Evolutionary conservation across 2,797 vertebrate species (phyloP), one percentile per base, ranked within the genome.

Genomic region (Rhabdophis nuchalis): DNA sequence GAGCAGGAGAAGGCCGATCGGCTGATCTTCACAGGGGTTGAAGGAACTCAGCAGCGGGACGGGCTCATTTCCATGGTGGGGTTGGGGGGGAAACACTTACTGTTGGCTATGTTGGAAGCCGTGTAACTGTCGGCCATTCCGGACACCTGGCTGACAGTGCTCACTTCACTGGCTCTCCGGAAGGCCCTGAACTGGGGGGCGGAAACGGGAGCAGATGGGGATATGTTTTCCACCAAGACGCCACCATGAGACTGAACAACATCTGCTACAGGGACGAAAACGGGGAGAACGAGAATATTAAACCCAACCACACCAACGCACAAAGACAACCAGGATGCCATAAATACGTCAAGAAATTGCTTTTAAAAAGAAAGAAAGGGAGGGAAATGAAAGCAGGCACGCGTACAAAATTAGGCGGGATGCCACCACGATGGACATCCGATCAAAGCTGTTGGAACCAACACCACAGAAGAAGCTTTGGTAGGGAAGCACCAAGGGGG

Each of bases 81-180:
- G 46, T 2, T 41, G 68, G 32, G 89, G 91, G 92, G 57, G 92
- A 92, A 46, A 96, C 97, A 99, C 99, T 99, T 98, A 99, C 99
- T 99, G 98, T 99, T 98, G 97, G 98, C 98, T 97, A 99, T 98
- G 98, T 98, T 98, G 98, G 98, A 98, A 94, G 98, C 98, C 92
- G 98, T 99, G 98, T 98, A 99, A 98, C 98, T 99, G 98, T 99
- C 99, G 91, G 98, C 99, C 98, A 99, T 98, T 98, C 99, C 99
- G 90, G 99, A 99, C 97, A 99, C 98, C 98, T 99, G 99, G 98
- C 99, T 99, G 98, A 99, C 98, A 97, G 99, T 99, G 98, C 99
- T 99, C 98, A 98, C 98, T 98, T 99, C 99, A 96, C 99, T 99
- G 97, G 98, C 98, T 96, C 99, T 98, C 97, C 99, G 98, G 97